Base-by-base conservation (phyloP, 2,888 invertebrate genomes). In the Apoderus coryli region DNA sequence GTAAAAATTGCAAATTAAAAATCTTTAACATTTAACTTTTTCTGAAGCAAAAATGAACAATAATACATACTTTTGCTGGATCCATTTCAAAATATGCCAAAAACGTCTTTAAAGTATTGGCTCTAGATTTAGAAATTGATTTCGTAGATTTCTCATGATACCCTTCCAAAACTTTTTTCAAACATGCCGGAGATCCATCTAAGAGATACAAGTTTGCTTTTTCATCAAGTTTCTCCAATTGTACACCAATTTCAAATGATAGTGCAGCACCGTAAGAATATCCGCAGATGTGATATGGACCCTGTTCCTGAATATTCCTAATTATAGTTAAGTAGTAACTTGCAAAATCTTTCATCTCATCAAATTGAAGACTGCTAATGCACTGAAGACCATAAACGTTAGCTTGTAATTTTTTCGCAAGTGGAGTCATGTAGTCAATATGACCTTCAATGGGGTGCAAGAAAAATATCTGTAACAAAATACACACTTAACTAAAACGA, bases 371-470 rank as follows among this genome's bases (percentile, higher is more conserved):
- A 1, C 36, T 34, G 25, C 23, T 22, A 4, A 36, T 36, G 11
- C 31, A 35, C 16, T 44, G 43, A 7, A 44, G 16, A 10, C 42
- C 43, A 16, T 43, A 42, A 4, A 39, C 39, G 2, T 23, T 35
- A 1, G 40, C 41, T 15, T 40, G 35, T 3, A 44, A 11, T 10
- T 33, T 35, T n/a, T 29, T 24, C 1, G 43, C 42, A 10, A 43
- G 4, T 4, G 35, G 32, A 14, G 29, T 24, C 22, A 43, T 22
- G 7, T 33, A 25, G 14, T 36, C 33, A 2, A 41, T 28, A 11
- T 38, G 27, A 2, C 43, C 44, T 31, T 44, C 43, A 14, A 43
- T 38, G 4, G 44, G 41, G 32, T 42, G 43, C 9, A 44, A 2
- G 12, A 44, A 22, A 25, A 43, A 44, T 13, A 44, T n/a, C n/a